Percentiles rank a stretch among this genome's conserved stretches.
Evolutionary conservation across 2,888 invertebrate genomes (phyloP).

Genomic region (Melikaiella ostensackeni): DNA sequence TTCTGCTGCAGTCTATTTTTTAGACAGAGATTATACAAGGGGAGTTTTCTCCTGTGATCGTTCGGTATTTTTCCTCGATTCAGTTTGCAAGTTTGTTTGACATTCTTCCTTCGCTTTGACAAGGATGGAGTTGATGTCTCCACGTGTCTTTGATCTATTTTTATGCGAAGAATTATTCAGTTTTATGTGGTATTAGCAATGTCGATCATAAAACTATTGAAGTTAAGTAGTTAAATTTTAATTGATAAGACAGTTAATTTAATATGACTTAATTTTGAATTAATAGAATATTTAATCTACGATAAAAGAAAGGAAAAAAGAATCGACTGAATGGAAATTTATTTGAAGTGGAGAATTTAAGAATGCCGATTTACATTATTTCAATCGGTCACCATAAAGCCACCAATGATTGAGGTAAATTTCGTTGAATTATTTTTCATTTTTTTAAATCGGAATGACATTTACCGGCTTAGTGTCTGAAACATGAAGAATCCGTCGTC

Average conservation of each 20-base stretch:
- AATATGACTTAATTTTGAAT: background rate
- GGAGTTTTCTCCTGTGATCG: background rate
- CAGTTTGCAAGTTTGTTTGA: slow-evolving; percentile 11
- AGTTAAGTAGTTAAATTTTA: background rate
- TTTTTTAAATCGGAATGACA: too few species aligned
- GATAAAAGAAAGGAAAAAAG: too few species aligned
- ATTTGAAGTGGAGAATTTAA: too few species aligned
- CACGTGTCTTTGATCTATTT: background rate
- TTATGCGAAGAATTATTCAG: background rate
- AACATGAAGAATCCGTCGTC: background rate
- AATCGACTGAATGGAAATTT: too few species aligned
- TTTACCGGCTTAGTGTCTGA: too few species aligned
- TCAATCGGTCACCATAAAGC: too few species aligned
- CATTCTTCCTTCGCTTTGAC: slow-evolving; percentile 22
- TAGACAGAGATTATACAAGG: slow-evolving; percentile 8
- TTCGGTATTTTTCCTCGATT: slow-evolving; percentile 25
- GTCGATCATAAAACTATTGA: background rate
- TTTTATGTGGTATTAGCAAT: background rate
- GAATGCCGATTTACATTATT: too few species aligned
- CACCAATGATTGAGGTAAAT: too few species aligned
- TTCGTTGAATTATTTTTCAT: too few species aligned
- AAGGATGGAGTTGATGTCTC: background rate
- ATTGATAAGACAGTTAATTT: background rate
- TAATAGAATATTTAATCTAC: background rate
- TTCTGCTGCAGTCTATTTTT: background rate